phyloP scores from a whole-genome alignment of 2,113 vertebrate genomes.

The Chaetodon trifascialis region DNA sequence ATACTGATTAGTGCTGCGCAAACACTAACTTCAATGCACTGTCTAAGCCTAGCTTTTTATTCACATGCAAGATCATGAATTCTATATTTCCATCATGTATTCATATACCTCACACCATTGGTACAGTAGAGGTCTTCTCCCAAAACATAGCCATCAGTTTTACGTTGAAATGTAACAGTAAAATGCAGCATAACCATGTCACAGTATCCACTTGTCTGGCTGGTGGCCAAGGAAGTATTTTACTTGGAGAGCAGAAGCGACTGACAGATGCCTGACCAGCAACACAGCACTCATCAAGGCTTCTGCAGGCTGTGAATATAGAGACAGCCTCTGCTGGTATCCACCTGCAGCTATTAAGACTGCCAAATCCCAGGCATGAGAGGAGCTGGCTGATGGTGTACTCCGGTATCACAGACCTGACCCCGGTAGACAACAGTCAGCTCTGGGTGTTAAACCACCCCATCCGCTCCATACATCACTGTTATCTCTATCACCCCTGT shows the following conservation, averaged over 20 bases:
- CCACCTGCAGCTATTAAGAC: conserved; percentile 69
- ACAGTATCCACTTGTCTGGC: conserved; percentile 42
- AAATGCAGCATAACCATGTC: conserved; percentile 34
- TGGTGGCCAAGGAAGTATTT: conserved; percentile 55
- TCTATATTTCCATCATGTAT: background rate
- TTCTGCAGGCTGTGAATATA: conserved; percentile 53
- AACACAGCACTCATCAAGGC: conserved; percentile 65
- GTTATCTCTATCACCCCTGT: conserved; percentile 77
- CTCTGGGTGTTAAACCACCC: conserved; percentile 77
- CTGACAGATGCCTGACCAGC: conserved; percentile 71
- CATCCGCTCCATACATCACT: conserved; percentile 78
- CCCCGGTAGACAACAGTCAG: conserved; percentile 74
- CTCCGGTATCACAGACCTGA: conserved; percentile 72
- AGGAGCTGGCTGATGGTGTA: conserved; percentile 57
- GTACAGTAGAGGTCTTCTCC: background rate
- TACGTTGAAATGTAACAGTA: conserved; percentile 5
- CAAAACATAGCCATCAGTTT: conserved; percentile 26
- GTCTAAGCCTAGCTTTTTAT: background rate
- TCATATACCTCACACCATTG: background rate
- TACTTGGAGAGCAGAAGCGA: conserved; percentile 59
- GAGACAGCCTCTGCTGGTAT: conserved; percentile 42
- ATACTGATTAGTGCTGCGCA: background rate
- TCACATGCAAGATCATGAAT: background rate
- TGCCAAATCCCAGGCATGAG: conserved; percentile 63
- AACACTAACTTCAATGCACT: background rate